Evolutionary conservation across 2,888 invertebrate species (phyloP), one percentile per base, ranked within the genome.

Genomic region (Acleris holmiana): DNA sequence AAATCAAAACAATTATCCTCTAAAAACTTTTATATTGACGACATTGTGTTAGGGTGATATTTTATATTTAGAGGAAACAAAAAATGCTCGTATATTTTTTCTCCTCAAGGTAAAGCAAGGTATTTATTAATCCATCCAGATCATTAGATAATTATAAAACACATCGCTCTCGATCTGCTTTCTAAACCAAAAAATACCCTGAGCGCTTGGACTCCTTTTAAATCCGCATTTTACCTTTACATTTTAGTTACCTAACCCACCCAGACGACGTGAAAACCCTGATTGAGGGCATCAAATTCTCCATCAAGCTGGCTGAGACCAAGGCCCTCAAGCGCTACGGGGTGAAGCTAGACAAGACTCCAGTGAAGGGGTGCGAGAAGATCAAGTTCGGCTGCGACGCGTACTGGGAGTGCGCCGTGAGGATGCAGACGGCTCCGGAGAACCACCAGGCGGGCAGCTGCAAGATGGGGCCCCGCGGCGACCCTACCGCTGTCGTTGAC

Each of bases 361-460:
- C 95, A 0, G 95, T 95, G 0, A 79, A 80, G 90, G 97, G 96
- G 3, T 98, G 97, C 81, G 96, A 96, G 82, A 93, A 94, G 69
- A 84, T 95, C 49, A 93, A 94, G 72, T 97, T 96, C 75, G 97
- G 96, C 0, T 92, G 93, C 68, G 95, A 96, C 75, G 94, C 94
- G 17, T 97, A 96, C 84, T 97, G 97, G 96, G 94, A 94, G 76
- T 97, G 97, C 79, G 96, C 96, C 0, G 93, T 96, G 21, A 91
- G 94, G 64, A 95, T 95, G 83, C 94, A 95, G 68, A 97, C 97
- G 0, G 96, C 95, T 0, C 96, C 97, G 0, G 97, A 97, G 88
- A 97, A 97, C 81, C 97, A 97, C 82, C 97, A 97, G 85, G 95
- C 95, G 0, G 97, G 97, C 1, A 95, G 96, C 17, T 96, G 96